These are phyloP conservation scores for Tichodroma muraria DNA, from an alignment of 2,113 vertebrate genomes.

Conservation along the genomic window DNA sequence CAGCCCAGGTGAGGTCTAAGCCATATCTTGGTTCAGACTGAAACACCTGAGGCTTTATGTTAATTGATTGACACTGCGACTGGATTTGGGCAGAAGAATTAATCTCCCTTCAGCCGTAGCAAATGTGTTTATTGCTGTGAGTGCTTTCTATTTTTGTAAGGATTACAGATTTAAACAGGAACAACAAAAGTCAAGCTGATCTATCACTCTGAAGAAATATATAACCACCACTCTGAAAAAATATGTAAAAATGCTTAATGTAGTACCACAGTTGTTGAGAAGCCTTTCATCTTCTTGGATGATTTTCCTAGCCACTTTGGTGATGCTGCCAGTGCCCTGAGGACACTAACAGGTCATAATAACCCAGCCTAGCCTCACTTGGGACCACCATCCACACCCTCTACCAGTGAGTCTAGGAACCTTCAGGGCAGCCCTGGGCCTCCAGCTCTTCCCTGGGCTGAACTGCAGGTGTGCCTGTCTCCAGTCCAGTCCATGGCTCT, in stretches of 20 bases:
- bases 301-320: not conserved
- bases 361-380: not conserved
- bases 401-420: not conserved
- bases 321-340: not conserved
- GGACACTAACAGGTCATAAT: not conserved
- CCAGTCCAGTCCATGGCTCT: fast-evolving
- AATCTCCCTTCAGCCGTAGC: not conserved
- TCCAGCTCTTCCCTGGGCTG: not conserved
- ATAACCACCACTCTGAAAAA: not conserved
- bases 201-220: not conserved
- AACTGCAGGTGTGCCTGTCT: not conserved
- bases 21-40: not conserved
- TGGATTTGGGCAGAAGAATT: not conserved
- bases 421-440: not conserved
- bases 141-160: not conserved
- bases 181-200: not conserved
- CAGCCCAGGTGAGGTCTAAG: not conserved
- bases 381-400: not conserved
- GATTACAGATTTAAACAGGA: not conserved
- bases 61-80: not conserved
- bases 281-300: not conserved
- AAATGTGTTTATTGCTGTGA: not conserved
- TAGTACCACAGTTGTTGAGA: not conserved
- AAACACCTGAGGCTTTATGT: not conserved
- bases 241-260: fast-evolving